Base-by-base conservation (phyloP, 1,140 invertebrate species). In the Drosophila obscura region DNA sequence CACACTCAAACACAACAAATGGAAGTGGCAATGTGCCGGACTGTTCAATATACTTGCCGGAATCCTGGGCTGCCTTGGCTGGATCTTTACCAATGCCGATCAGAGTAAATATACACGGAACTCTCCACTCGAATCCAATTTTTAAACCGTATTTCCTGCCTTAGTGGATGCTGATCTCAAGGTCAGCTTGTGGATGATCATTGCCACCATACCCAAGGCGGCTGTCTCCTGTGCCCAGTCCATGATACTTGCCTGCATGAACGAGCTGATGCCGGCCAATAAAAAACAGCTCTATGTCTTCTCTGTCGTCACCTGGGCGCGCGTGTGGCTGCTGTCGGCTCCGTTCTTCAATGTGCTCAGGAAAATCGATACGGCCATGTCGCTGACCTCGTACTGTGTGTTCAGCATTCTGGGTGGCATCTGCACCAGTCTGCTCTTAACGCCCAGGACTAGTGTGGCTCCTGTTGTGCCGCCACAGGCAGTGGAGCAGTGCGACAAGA, bases 41-140 rank as follows among this genome's bases (percentile, higher is more conserved):
- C 55, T 77, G 49, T 92, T 91, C 43, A 92, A 93, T 64, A 85
- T 93, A n/a, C 50, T 92, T 4, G 91, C 92, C 19, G 91, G 91
- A 22, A 58, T 92, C 2, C 56, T 92, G 5, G 92, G 91, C 28
- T 92, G 91, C 51, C 56, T 84, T 16, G 91, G 90, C 4, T 92
- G 88, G 85, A 55, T 90, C 11, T 90, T 91, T 45, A 81, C 77
- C 2, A 77, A 69, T 26, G 66, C 65, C 0, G 62, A 80, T n/a
- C 51, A 65, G 13, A 80, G 75, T 85, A 53, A 76, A 51, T 81
- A n/a, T 13, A 13, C 0, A 0, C 9, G 5, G 0, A 26, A 7
- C 16, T 3, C 11, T n/a, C 4, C 1, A 7, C 24, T 35, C 2
- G 8, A 8, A 0, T n/a, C 0, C 22, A 7, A 6, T 49, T 2